Conservation (phyloP, 2,797 vertebrate species). For the Falco peregrinus region DNA sequence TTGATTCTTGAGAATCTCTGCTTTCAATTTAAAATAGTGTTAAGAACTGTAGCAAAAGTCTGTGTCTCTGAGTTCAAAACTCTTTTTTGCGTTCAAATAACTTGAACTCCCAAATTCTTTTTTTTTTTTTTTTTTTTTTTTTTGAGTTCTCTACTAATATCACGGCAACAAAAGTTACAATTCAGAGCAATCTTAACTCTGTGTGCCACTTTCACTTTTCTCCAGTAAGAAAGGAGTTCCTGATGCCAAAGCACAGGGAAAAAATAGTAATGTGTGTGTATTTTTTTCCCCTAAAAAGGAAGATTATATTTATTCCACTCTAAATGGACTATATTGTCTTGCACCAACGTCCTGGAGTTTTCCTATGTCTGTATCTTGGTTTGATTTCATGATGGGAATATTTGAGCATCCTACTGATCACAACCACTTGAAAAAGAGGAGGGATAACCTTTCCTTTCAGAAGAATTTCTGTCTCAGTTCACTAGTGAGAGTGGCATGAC, state of each 20-base stretch:
- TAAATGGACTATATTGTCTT: not conserved
- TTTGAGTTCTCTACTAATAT: not conserved
- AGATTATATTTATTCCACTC: not conserved
- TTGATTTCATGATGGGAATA: not conserved
- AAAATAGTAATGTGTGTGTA: rapidly evolving
- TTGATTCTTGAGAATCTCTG: not conserved
- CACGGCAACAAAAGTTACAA: not conserved
- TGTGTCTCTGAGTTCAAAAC: not conserved
- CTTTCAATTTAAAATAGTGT: not conserved
- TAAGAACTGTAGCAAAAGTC: not conserved
- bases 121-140: not conserved
- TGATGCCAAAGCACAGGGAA: not conserved
- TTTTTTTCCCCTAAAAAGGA: not conserved
- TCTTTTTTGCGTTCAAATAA: not conserved
- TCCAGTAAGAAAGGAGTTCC: not conserved
- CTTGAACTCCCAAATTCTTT: not conserved
- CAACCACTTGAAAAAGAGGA: not conserved
- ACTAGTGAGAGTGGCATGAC: not conserved
- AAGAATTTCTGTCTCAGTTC: not conserved
- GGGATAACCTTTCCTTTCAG: not conserved
- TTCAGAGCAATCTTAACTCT: not conserved
- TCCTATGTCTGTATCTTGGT: not conserved
- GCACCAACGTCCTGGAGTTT: not conserved
- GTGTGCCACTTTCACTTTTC: not conserved
- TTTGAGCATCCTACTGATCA: not conserved